Evolutionary conservation across 2,888 invertebrate genomes (phyloP).

Genomic region (Perithous albicinctus): DNA sequence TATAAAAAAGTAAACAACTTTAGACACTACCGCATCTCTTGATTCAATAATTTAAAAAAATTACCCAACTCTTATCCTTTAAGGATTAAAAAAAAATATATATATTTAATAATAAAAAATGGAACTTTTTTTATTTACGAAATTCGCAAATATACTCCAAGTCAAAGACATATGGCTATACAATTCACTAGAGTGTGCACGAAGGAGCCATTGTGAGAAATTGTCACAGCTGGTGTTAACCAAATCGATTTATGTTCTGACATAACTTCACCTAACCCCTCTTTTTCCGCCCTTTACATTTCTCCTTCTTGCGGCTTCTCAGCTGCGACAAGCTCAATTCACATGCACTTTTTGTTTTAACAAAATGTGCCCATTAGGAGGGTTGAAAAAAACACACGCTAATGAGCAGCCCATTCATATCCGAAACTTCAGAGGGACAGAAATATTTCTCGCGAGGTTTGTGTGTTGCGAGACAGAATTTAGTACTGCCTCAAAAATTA

Average conservation of each 20-base stretch:
- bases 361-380: too few species aligned
- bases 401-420: too few species aligned
- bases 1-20: background rate
- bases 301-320: background rate
- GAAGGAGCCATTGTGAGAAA: conserved; percentile 5
- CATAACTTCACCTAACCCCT: background rate
- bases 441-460: too few species aligned
- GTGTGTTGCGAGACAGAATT: too few species aligned
- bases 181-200: background rate
- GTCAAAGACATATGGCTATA: conserved; percentile 1
- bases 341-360: background rate
- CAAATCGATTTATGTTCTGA: conserved; percentile 9
- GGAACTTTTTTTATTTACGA: background rate
- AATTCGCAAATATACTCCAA: background rate
- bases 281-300: background rate
- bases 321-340: conserved; percentile 6
- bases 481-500: too few species aligned
- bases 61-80: too few species aligned
- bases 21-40: too few species aligned
- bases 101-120: too few species aligned
- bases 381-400: too few species aligned
- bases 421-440: too few species aligned
- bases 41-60: too few species aligned
- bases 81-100: too few species aligned
- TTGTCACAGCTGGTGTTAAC: conserved; percentile 16